phyloP scores from a whole-genome alignment of 2,797 vertebrate species.

The Macropodus opercularis region DNA sequence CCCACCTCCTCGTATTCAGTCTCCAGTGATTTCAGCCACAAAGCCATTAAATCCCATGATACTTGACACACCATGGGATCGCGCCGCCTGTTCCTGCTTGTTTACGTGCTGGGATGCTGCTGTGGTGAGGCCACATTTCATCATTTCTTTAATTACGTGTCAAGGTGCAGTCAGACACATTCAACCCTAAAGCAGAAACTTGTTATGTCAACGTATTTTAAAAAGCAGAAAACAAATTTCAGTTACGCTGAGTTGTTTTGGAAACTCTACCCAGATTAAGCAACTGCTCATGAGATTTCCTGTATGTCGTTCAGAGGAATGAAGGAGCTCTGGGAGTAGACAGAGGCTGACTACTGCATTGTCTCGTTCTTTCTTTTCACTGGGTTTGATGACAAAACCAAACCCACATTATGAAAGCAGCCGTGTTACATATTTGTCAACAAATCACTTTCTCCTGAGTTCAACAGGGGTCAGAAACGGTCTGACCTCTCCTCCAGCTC shows the following conservation, averaged over 20 bases:
- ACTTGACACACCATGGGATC: conserved; percentile 60
- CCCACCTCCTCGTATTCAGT: conserved; percentile 39
- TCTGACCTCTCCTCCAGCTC: background rate
- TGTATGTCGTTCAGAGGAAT: background rate
- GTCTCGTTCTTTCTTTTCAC: background rate
- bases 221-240: no score
- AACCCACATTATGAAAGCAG: background rate
- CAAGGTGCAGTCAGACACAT: background rate
- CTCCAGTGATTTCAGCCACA: conserved; percentile 48
- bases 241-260: no score
- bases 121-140: conserved; percentile 51
- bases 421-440: background rate
- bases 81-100: conserved; percentile 51
- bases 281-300: no score
- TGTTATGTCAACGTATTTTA: background rate
- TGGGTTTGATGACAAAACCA: background rate
- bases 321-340: background rate
- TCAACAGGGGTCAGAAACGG: background rate
- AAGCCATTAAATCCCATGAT: conserved; percentile 56
- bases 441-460: background rate
- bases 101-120: conserved; percentile 55
- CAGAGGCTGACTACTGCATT: background rate
- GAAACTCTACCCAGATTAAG: no score
- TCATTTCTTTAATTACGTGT: background rate
- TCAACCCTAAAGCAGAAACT: background rate